These are phyloP conservation scores for Aphidoletes aphidimyza DNA, from an alignment of 2,888 invertebrate genomes.

Conservation along the genomic window DNA sequence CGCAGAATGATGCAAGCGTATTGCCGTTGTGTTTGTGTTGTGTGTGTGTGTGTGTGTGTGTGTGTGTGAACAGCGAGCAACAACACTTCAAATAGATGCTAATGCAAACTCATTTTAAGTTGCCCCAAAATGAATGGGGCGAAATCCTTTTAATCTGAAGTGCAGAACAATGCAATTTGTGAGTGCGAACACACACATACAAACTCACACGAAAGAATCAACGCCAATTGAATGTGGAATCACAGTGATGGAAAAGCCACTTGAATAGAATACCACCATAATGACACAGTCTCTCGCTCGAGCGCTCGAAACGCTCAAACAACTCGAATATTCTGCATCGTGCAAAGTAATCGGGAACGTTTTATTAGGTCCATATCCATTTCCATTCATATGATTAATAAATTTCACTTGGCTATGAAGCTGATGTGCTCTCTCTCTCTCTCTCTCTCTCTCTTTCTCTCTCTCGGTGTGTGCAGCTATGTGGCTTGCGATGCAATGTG, in stretches of 20 bases:
- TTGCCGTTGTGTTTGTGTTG: too few relatives aligned
- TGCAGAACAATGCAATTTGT: slow-evolving; percentile 6
- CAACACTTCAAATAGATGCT: background rate
- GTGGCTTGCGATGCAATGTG: background rate
- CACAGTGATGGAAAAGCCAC: slow-evolving; percentile 15
- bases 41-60: too few relatives aligned
- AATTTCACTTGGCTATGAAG: background rate
- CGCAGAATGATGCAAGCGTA: background rate
- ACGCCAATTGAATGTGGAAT: slow-evolving; percentile 10
- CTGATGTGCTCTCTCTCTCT: too few relatives aligned
- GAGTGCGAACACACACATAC: too few relatives aligned
- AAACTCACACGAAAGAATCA: background rate
- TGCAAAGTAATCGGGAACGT: slow-evolving; percentile 48
- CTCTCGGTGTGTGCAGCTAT: too few relatives aligned
- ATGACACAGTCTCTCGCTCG: too few relatives aligned
- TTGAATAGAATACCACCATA: slow-evolving; percentile 23
- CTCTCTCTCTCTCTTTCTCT: too few relatives aligned
- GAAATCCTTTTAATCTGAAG: background rate
- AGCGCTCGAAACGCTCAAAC: too few relatives aligned
- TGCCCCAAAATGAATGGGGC: too few relatives aligned
- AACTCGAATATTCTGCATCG: background rate
- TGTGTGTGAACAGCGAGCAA: too few relatives aligned
- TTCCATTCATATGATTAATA: slow-evolving; percentile 46
- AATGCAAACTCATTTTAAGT: too few relatives aligned
- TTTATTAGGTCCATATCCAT: slow-evolving; percentile 48